A percentile compares a stretch with the other conserved stretches of the same genome.
Evolutionary conservation across 1,140 invertebrate genomes (phyloP).

Genomic region (Harpegnathos saltator): DNA sequence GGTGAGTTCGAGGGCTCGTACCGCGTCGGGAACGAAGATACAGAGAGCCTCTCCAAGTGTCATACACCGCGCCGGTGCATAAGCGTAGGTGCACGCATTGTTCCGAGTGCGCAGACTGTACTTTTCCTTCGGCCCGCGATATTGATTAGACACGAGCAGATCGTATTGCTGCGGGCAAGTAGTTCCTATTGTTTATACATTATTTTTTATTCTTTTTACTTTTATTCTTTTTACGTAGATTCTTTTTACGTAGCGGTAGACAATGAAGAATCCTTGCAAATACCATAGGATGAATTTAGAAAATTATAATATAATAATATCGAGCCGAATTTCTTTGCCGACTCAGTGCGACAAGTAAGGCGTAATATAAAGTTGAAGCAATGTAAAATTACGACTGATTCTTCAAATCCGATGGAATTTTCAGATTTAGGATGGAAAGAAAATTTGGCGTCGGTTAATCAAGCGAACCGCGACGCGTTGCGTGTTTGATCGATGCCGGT

Average conservation of each 20-base stretch:
- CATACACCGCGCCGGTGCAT: conserved; percentile 54
- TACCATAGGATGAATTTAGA: neutral
- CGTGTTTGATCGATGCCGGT: conserved; percentile 40
- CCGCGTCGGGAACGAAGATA: conserved; percentile 19
- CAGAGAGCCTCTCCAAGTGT: conserved; percentile 53
- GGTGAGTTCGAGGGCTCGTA: conserved; percentile 59
- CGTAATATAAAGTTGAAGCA: too few species aligned
- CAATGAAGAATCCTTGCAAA: neutral
- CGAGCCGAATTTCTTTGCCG: too few species aligned
- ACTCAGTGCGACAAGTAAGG: too few species aligned
- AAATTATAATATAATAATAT: too few species aligned
- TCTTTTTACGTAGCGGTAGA: neutral
- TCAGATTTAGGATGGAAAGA: too few species aligned
- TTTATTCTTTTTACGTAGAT: conserved; percentile 4
- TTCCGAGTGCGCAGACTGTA: conserved; percentile 49
- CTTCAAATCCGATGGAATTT: too few species aligned
- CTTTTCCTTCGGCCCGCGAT: conserved; percentile 47
- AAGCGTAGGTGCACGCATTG: conserved; percentile 53
- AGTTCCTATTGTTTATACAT: neutral
- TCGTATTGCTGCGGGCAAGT: neutral
- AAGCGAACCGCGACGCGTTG: neutral
- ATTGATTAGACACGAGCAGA: conserved; percentile 48
- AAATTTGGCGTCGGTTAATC: neutral
- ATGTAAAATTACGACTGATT: too few species aligned
- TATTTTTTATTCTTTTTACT: conserved; percentile 14